Evolutionary conservation across 2,797 vertebrate species (phyloP), one percentile per base, ranked within the genome.

Genomic region (Danio choprae): DNA sequence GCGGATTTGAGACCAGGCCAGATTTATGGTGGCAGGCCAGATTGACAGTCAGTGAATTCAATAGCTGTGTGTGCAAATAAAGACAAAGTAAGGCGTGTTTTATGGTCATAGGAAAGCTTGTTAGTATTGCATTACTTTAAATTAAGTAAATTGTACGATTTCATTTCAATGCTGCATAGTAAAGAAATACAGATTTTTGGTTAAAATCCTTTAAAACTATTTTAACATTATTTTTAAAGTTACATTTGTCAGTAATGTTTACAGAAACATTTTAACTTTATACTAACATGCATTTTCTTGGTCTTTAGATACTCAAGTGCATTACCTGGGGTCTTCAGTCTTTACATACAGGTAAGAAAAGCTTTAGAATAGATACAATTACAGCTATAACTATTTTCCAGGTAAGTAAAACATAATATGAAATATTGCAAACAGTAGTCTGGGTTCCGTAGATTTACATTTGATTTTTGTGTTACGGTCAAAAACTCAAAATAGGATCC

Each of bases 261-360:
- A n/a, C n/a, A n/a, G n/a, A n/a, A n/a, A n/a, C n/a, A n/a, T 44
- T 58, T 59, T 58, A 59, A 72, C 36, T 69, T 72, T 68, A 68
- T 46, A 44, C 65, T 68, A 68, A 18, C 18, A 68, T 68, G 65
- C 6, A 29, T 71, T 71, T 71, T 71, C 48, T 50, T 71, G 12
- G 6, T 41, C 7, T 72, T 56, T 72, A 59, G 70, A 59, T 73
- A 73, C 40, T n/a, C 18, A 73, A 44, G 55, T 3, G 2, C 44
- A 16, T n/a, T 18, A 15, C 38, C 53, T 73, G 12, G 55, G 40
- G 38, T 74, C 55, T 22, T 59, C 41, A 60, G 74, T 40, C 55
- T 74, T 56, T 55, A 60, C 53, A 74, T 74, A 2, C 55, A 74
- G 55, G 41, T 48, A 74, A 59, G 55, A 60, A 59, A 59, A 74